Conservation (phyloP, 2,113 vertebrate species). For the Melospiza georgiana region DNA sequence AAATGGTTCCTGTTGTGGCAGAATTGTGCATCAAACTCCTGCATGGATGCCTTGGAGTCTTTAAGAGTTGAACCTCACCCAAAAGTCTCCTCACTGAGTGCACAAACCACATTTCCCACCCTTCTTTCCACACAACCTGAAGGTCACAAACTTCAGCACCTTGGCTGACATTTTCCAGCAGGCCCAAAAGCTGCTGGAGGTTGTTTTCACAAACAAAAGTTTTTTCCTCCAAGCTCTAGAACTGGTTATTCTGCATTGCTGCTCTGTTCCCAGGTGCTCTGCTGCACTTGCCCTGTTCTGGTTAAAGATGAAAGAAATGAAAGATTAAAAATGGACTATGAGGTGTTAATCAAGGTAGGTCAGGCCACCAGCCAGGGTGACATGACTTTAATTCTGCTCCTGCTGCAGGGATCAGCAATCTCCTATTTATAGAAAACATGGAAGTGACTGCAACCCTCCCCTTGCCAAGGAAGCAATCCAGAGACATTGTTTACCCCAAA, state of each 20-base stretch:
- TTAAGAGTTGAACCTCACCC: background rate
- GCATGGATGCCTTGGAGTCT: accelerated
- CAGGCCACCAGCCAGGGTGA: background rate
- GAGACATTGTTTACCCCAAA: slow-evolving; percentile 22
- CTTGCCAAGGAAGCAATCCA: slow-evolving; percentile 20
- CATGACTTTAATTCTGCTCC: background rate
- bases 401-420: background rate
- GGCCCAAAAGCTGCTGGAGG: background rate
- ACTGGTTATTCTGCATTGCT: background rate
- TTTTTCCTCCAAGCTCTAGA: background rate
- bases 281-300: background rate
- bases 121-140: background rate
- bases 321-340: background rate
- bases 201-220: background rate
- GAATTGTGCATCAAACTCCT: background rate
- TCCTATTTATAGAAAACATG: slow-evolving; percentile 59
- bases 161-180: background rate
- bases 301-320: background rate
- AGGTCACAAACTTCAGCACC: background rate
- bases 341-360: background rate
- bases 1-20: background rate
- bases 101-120: background rate
- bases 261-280: background rate
- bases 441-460: slow-evolving; percentile 3
- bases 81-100: background rate